Evolutionary conservation across 2,797 vertebrate species (phyloP).

Genomic region (Cynopterus sphinx): DNA sequence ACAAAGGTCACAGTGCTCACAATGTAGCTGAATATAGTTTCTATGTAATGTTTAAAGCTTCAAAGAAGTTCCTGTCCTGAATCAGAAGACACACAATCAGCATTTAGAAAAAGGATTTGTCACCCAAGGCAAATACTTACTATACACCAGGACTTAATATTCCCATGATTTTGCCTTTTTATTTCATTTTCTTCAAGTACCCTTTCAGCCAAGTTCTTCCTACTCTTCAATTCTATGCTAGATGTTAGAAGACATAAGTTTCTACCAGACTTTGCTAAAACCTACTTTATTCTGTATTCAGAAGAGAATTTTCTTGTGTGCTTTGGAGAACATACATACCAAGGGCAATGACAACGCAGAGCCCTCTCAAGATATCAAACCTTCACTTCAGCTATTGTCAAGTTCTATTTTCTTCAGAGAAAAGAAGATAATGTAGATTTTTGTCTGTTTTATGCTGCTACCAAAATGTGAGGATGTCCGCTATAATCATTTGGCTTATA

Average conservation of each 20-base stretch:
- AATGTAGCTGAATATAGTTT: constrained; percentile 19
- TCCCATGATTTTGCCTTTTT: constrained; percentile 16
- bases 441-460: background rate
- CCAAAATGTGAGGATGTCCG: background rate
- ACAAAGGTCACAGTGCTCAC: constrained; percentile 47
- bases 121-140: constrained; percentile 16
- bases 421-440: constrained; percentile 1
- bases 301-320: constrained; percentile 1
- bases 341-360: constrained; percentile 53
- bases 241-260: constrained; percentile 26
- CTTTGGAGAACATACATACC: background rate
- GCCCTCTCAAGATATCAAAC: background rate
- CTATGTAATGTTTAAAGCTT: constrained; percentile 14
- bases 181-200: constrained; percentile 40
- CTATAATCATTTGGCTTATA: background rate
- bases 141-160: background rate
- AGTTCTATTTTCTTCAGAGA: constrained; percentile 34
- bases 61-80: constrained; percentile 34
- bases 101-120: constrained; percentile 48
- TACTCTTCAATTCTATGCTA: background rate
- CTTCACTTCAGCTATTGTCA: background rate
- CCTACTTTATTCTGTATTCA: constrained; percentile 51
- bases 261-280: constrained; percentile 44
- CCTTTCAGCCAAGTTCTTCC: constrained; percentile 1
- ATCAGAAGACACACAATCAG: constrained; percentile 41